phyloP scores from a whole-genome alignment of 1,140 invertebrate species.

The Leguminivora glycinivorella region DNA sequence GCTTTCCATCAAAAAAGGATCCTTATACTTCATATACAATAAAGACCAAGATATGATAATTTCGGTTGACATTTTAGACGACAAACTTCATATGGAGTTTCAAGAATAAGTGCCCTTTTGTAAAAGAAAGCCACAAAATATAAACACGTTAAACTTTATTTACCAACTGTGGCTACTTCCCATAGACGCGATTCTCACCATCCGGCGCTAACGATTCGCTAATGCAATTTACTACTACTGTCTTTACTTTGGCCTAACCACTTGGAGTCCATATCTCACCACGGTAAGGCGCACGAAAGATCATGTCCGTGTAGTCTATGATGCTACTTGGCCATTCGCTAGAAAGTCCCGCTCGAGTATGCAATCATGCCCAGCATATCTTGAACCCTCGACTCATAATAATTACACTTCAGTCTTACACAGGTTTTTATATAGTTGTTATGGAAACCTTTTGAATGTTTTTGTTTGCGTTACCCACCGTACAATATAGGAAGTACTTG shows the following conservation, averaged over 20 bases:
- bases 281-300: not conserved
- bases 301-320: not conserved
- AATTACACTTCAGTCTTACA: not conserved
- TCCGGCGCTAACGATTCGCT: not conserved
- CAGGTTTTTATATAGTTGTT: not conserved
- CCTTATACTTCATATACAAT: too few species aligned
- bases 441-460: not conserved
- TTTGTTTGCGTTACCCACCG: not conserved
- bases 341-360: not conserved
- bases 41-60: too few species aligned
- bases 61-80: too few species aligned
- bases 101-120: too few species aligned
- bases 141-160: not conserved
- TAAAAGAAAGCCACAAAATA: not conserved
- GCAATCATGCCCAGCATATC: not conserved
- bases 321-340: not conserved
- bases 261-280: not conserved
- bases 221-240: constrained; percentile 4
- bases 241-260: not conserved
- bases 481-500: not conserved
- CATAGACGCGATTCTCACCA: not conserved
- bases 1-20: too few species aligned
- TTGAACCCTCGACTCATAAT: not conserved
- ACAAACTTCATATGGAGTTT: too few species aligned
- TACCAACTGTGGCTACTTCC: not conserved